These are phyloP conservation scores for Ceyx margarethae DNA, from an alignment of 2,113 vertebrate genomes.

Conservation along the genomic window DNA sequence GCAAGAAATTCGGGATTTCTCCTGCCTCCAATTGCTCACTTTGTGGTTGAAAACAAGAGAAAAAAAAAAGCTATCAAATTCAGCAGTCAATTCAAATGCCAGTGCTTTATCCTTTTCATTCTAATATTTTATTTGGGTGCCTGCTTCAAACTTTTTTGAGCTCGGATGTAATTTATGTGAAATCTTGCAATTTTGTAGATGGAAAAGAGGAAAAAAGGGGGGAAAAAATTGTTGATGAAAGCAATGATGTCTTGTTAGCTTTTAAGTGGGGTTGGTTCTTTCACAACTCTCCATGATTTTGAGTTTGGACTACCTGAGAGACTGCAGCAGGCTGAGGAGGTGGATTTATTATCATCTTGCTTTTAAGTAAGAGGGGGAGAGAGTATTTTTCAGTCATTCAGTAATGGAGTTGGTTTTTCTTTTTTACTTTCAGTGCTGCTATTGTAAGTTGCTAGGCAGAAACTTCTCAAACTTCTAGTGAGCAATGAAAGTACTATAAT, in stretches of 20 bases:
- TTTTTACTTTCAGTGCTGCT: background rate
- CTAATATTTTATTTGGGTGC: background rate
- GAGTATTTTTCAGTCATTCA: background rate
- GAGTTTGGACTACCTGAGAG: background rate
- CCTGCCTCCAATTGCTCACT: background rate
- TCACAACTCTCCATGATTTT: background rate
- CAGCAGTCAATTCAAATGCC: background rate
- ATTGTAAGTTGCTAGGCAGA: background rate
- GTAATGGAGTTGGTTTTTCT: background rate
- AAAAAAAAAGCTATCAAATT: background rate
- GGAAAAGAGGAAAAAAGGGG: background rate
- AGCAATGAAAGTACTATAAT: background rate
- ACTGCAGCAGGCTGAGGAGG: background rate
- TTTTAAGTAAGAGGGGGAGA: background rate
- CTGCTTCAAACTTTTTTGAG: background rate
- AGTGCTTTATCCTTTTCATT: background rate
- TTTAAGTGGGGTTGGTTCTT: background rate
- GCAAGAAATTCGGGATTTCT: conserved; percentile 47
- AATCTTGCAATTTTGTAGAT: background rate
- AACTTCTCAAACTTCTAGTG: background rate
- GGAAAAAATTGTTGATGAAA: background rate
- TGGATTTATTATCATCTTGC: background rate
- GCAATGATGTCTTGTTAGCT: background rate
- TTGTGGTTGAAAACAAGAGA: conserved; percentile 29
- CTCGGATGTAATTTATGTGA: background rate